Base-by-base conservation (phyloP, 2,888 invertebrate genomes). In the Noctuana brunneofusca region DNA sequence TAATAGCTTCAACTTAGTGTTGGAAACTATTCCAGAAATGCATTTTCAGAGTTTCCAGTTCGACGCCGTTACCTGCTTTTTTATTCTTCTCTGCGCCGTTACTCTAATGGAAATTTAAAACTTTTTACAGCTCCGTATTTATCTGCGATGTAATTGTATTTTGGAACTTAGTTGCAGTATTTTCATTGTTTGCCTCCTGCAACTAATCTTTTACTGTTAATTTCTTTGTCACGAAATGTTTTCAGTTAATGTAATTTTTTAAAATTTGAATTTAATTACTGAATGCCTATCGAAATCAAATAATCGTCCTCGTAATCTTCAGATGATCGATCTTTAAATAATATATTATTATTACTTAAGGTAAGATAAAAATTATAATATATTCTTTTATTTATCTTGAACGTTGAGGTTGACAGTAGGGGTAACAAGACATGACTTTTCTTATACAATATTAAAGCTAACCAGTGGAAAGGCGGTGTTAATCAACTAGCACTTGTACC, bases 41-140 rank as follows among this genome's bases (percentile, higher is more conserved):
- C 22, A 48, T 48, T 48, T 24, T 49, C 8, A 49, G n/a, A 46
- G 46, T 46, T 46, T 46, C 20, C 46, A 49, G 24, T 50, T 50
- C 27, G 27, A 50, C 16, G 9, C 24, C 9, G 30, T 27, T 50
- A 27, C 16, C 27, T 16, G 11, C 1, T 50, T 48, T 49, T 27
- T 27, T 30, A 30, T 16, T 50, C 2, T 27, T 50, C 27, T 11
- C 9, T 14, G 11, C 16, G 3, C 16, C 50, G 50, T 16, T 14
- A 0, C 49, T 24, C 16, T 30, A 50, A 50, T 50, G 27, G 24
- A 50, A 30, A 50, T 50, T 50, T 30, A 16, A 50, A 50, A 35
- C 16, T 18, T 18, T 48, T 30, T n/a, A 53, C 20, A 32, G 32
- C 30, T 32, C 9, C 20, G 8, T 27, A 53, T 52, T 52, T 52